Conservation (phyloP, 2,113 vertebrate species). For the Sphyrna mokarran region DNA sequence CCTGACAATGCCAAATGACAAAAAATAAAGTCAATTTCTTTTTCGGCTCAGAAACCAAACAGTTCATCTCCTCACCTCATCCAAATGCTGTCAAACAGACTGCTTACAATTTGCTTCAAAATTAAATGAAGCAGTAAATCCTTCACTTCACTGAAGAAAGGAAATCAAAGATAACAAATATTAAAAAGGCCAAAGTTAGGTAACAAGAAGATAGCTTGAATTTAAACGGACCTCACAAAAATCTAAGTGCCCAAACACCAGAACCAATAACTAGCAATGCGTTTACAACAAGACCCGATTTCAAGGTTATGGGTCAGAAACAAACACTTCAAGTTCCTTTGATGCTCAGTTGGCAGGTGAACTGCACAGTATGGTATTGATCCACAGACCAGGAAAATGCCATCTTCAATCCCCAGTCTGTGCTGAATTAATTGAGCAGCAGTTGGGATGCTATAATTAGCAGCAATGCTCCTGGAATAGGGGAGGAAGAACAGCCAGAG, state of each 20-base stretch:
- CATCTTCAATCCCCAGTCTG: not conserved
- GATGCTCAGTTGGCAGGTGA: not conserved
- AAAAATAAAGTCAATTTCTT: constrained; percentile 24
- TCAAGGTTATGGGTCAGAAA: not conserved
- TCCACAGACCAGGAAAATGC: not conserved
- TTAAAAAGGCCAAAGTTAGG: not conserved
- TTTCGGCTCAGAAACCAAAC: not conserved
- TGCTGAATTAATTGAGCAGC: not conserved
- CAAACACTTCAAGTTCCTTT: not conserved
- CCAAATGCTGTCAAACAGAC: no score
- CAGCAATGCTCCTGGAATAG: not conserved
- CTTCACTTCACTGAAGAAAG: not conserved
- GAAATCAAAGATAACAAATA: constrained; percentile 17
- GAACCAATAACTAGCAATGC: not conserved
- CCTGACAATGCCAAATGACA: not conserved
- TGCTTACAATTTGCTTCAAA: constrained; percentile 18
- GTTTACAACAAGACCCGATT: not conserved
- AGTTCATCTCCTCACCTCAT: constrained; percentile 6
- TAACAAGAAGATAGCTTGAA: not conserved
- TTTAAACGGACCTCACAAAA: not conserved
- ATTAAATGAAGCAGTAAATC: not conserved
- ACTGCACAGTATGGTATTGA: not conserved
- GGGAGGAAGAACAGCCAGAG: not conserved
- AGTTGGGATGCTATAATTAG: not conserved
- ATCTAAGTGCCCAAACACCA: not conserved